Conservation (phyloP, 2,797 vertebrate genomes). For the Kryptolebias ocellatus region DNA sequence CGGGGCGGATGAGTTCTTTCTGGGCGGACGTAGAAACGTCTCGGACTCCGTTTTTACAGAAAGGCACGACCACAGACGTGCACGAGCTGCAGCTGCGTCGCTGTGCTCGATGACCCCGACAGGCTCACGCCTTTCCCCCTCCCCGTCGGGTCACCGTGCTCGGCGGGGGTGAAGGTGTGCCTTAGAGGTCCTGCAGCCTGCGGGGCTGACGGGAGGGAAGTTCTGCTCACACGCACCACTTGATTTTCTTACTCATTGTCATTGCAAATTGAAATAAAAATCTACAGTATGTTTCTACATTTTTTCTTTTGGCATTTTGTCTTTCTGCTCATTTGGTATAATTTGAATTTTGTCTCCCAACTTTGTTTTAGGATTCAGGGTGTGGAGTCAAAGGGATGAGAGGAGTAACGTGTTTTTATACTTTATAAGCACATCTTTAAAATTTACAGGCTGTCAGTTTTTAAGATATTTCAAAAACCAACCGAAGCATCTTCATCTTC, state of each 20-base stretch:
- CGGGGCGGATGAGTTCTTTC: slow-evolving; percentile 50
- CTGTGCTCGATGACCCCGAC: slow-evolving; percentile 80
- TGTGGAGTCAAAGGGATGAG: too few species aligned
- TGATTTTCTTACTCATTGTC: slow-evolving; percentile 88
- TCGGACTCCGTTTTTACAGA: slow-evolving; percentile 60
- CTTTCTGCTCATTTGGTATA: neutral
- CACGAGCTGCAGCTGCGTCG: slow-evolving; percentile 65
- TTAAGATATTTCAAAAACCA: too few species aligned
- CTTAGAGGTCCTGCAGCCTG: slow-evolving; percentile 76
- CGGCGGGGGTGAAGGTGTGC: slow-evolving; percentile 83
- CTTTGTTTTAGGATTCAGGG: too few species aligned
- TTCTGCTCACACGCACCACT: slow-evolving; percentile 81
- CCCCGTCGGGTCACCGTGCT: slow-evolving; percentile 59
- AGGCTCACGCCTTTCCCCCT: slow-evolving; percentile 40
- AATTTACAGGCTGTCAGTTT: too few species aligned
- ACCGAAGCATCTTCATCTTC: too few species aligned
- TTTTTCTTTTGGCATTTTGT: neutral
- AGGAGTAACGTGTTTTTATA: too few species aligned
- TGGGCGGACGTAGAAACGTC: slow-evolving; percentile 60
- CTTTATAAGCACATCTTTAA: too few species aligned
- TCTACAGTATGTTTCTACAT: slow-evolving; percentile 84
- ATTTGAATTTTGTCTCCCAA: neutral
- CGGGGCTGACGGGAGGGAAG: slow-evolving; percentile 39
- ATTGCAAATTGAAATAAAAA: slow-evolving; percentile 88
- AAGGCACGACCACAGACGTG: slow-evolving; percentile 66